Evolutionary conservation across 2,113 vertebrate genomes (phyloP).

Genomic region (Pyrgilauda ruficollis): DNA sequence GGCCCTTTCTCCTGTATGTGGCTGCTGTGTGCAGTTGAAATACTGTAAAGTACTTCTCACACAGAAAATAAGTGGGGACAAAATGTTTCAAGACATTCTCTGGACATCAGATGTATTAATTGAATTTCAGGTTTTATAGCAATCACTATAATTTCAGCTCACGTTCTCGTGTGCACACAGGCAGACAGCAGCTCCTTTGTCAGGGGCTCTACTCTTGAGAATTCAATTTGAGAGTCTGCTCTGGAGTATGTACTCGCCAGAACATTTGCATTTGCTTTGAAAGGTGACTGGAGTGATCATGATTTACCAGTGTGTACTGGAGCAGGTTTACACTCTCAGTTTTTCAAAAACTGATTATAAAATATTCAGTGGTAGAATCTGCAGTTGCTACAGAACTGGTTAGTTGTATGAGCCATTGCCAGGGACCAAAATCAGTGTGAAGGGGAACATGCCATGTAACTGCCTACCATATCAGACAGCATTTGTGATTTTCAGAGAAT

Average conservation of each 20-base stretch:
- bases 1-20: neutral
- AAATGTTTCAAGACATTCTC: neutral
- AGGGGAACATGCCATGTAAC: neutral
- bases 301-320: neutral
- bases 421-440: neutral
- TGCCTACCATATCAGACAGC: neutral
- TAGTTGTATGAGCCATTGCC: neutral
- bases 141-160: neutral
- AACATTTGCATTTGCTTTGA: neutral
- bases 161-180: neutral
- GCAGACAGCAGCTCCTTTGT: neutral
- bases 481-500: neutral
- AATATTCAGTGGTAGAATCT: neutral
- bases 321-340: neutral
- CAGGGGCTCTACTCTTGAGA: neutral
- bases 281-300: neutral
- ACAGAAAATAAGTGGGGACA: neutral
- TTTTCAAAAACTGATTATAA: neutral
- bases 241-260: neutral
- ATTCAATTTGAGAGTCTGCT: neutral
- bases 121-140: neutral
- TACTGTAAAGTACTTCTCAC: neutral
- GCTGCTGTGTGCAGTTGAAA: neutral
- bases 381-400: neutral
- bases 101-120: neutral